These are phyloP conservation scores for Clarias macrocephalus DNA, from an alignment of 2,113 vertebrate genomes.

Conservation along the genomic window DNA sequence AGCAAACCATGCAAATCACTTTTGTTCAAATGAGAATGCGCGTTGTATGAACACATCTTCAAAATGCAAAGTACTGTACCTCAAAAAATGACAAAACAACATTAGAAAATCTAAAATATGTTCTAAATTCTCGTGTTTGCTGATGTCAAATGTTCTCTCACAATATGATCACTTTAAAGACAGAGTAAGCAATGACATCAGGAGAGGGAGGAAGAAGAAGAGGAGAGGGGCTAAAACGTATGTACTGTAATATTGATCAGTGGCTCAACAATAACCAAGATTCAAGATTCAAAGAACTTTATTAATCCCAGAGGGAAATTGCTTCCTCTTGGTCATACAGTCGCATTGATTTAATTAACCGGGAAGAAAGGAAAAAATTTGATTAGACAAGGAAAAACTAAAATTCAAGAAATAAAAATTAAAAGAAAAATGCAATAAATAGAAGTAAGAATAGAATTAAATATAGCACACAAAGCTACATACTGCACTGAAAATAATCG, in stretches of 20 bases:
- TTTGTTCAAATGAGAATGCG: not conserved
- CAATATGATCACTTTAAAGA: not conserved
- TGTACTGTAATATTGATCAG: not conserved
- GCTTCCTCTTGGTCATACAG: too few relatives aligned
- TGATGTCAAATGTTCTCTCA: not conserved
- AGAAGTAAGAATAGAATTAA: too few relatives aligned
- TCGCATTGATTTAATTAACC: too few relatives aligned
- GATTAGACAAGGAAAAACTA: too few relatives aligned
- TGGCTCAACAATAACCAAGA: not conserved
- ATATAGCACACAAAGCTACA: too few relatives aligned
- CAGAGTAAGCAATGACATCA: not conserved
- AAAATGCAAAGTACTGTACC: not conserved
- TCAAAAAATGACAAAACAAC: not conserved
- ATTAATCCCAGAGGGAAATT: too few relatives aligned
- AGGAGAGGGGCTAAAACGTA: not conserved
- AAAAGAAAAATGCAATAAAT: too few relatives aligned
- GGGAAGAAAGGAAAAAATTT: too few relatives aligned
- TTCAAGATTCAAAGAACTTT: too few relatives aligned
- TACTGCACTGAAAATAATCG: too few relatives aligned
- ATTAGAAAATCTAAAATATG: not conserved
- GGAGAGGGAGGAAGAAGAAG: not conserved
- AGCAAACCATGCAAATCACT: not conserved
- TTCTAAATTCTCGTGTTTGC: not conserved
- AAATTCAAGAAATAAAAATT: too few relatives aligned
- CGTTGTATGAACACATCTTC: not conserved